Evolutionary conservation across 2,888 invertebrate species (phyloP).

Genomic region (Cryptosula pallasiana): DNA sequence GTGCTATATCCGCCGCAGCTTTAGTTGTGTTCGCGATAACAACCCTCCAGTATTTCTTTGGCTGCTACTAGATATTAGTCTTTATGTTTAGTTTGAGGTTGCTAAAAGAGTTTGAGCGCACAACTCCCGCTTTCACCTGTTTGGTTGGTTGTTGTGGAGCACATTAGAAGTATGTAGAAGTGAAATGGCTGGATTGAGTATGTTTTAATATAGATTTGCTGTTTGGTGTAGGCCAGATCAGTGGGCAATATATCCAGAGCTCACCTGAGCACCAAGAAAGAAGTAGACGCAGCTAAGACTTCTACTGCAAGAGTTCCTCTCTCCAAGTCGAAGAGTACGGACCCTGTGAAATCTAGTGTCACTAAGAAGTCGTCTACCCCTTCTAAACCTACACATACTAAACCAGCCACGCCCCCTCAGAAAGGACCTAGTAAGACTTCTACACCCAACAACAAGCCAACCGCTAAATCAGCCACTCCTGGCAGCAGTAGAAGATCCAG

Average conservation of each 20-base stretch:
- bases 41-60: too few species aligned
- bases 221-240: background rate
- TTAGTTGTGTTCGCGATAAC: too few species aligned
- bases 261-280: constrained; percentile 2
- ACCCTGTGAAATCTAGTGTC: background rate
- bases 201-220: too few species aligned
- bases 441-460: background rate
- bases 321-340: constrained; percentile 14
- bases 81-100: too few species aligned
- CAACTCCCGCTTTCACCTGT: too few species aligned
- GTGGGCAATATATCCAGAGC: constrained; percentile 13
- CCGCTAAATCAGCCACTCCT: background rate
- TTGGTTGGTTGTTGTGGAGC: too few species aligned
- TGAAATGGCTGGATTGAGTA: too few species aligned
- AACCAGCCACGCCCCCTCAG: background rate
- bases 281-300: background rate
- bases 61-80: too few species aligned
- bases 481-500: constrained; percentile 4
- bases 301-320: background rate
- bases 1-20: too few species aligned
- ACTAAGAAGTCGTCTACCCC: background rate
- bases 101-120: too few species aligned
- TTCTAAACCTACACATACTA: background rate
- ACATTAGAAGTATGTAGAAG: too few species aligned
- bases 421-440: background rate